Conservation (phyloP, 2,888 invertebrate species). For the Pseudeuparius sepicola region DNA sequence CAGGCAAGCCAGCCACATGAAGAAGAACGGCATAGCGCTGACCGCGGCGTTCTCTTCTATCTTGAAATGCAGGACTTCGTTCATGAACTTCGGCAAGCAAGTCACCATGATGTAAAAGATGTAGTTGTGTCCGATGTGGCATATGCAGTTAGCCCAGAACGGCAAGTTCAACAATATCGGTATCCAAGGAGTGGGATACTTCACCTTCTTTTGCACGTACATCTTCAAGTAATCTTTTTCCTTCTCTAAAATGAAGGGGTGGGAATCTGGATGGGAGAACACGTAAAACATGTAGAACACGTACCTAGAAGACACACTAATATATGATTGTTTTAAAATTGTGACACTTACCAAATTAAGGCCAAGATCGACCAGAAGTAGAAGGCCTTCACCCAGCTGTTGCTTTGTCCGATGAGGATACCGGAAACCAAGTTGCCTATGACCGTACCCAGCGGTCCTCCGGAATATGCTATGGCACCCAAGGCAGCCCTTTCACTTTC, state of each 20-base stretch:
- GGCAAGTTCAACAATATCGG: conserved; percentile 18
- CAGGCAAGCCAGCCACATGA: too few relatives aligned
- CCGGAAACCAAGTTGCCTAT: conserved; percentile 57
- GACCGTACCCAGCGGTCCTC: conserved; percentile 59
- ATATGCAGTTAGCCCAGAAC: conserved; percentile 43
- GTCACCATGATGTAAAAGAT: conserved; percentile 56
- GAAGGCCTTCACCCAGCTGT: conserved; percentile 71
- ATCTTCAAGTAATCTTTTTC: conserved; percentile 20
- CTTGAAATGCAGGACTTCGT: conserved; percentile 19
- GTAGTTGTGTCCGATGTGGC: conserved; percentile 57
- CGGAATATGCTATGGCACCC: conserved; percentile 68
- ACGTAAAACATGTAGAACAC: conserved; percentile 37
- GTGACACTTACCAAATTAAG: conserved; percentile 60
- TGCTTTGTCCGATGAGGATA: conserved; percentile 50
- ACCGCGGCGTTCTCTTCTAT: conserved; percentile 13
- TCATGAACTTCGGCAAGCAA: conserved; percentile 49
- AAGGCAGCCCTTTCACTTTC: conserved; percentile 62
- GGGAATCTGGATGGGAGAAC: conserved; percentile 49
- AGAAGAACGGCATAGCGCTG: conserved; percentile 14
- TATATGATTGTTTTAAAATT: too few relatives aligned
- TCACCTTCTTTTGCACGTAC: conserved; percentile 9
- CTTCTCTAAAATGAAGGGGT: conserved; percentile 22
- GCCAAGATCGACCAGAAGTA: conserved; percentile 68
- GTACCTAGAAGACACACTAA: too few relatives aligned
- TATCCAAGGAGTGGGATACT: conserved; percentile 20